Evolutionary conservation across 2,888 invertebrate genomes (phyloP), one percentile per base, ranked within the genome.

Genomic region (Dasysyrphus albostriatus): DNA sequence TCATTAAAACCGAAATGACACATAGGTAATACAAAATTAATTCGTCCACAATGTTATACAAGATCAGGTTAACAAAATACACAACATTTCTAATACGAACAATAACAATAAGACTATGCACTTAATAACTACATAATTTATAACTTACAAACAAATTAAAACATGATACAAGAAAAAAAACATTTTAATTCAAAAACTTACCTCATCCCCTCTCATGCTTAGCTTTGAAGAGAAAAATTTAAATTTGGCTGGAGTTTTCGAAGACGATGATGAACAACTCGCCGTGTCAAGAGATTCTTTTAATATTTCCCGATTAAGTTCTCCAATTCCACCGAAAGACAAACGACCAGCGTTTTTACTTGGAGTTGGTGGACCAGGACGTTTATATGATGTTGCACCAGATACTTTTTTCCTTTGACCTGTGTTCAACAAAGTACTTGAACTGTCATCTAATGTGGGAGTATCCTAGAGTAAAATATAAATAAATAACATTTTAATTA

Each of bases 341-440:
- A 95, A 92, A 87, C 96, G 94, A 2, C 95, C 95, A 12, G 96
- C 96, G 91, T 96, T 95, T 93, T 97, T 97, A 93, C 96, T 96
- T 0, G 97, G 97, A 1, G 97, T 97, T 32, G 97, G 97, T 59
- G 97, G 97, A 0, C 97, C 97, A 0, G 97, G 97, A 90, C 95
- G 95, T 93, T 96, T 97, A 91, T 97, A 97, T 0, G 96, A 95
- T 0, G 96, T 96, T 91, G 77, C 95, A 93, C 92, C 95, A 93
- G 91, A 95, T 94, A 91, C 91, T 91, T 91, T 92, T 69, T 89
- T 95, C 88, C 89, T 94, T 93, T 93, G 91, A 4, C 91, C 91
- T 6, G 91, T 90, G 65, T 90, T 91, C 2, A 94, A 89, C 47
- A 94, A 90, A 69, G 93, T 92, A 77, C 91, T 91, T 89, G 91